Evolutionary conservation across 2,888 invertebrate genomes (phyloP), one percentile per base, ranked within the genome.

Genomic region (Agrotis segetum): DNA sequence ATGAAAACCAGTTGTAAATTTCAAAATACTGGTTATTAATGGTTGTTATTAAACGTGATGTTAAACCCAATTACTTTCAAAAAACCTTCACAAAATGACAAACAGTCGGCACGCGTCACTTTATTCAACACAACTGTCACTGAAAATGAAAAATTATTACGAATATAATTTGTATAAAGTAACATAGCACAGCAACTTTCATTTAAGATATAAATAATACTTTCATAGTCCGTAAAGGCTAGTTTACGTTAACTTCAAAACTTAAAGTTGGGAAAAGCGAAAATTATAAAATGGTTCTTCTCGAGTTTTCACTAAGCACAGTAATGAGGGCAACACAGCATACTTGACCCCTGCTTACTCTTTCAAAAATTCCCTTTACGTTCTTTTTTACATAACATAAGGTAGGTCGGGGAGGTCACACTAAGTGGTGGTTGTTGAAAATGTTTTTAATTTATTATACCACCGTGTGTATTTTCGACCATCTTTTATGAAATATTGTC

Each of bases 361-460:
- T 83, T 71, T 77, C 58, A 64, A 59, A n/a, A 61, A 47, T 61
- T 68, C 44, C 62, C 61, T 55, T 64, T 69, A 60, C 53, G 56
- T 82, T 74, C 67, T 29, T 21, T 73, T 72, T 71, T 70, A 62
- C 56, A 71, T 47, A 75, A 64, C 56, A 72, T 53, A 47, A 49
- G 66, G 65, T 56, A 74, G 67, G 71, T 53, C 49, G 55, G 71
- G 66, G 67, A 53, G 85, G 85, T 65, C 74, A 58, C 52, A 61
- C 68, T 46, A 86, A 71, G 53, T 82, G 86, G 90, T 69, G 70
- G 67, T 24, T 49, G 71, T 73, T 85, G 81, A 86, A 88, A 89
- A 89, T 88, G 87, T 88, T 90, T 88, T 88, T 88, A 91, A 92
- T 91, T 90, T 90, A 92, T 88, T 82, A 83, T 80, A 79, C 87